Evolutionary conservation across 2,797 vertebrate genomes (phyloP).

Genomic region (Darevskia mixta): DNA sequence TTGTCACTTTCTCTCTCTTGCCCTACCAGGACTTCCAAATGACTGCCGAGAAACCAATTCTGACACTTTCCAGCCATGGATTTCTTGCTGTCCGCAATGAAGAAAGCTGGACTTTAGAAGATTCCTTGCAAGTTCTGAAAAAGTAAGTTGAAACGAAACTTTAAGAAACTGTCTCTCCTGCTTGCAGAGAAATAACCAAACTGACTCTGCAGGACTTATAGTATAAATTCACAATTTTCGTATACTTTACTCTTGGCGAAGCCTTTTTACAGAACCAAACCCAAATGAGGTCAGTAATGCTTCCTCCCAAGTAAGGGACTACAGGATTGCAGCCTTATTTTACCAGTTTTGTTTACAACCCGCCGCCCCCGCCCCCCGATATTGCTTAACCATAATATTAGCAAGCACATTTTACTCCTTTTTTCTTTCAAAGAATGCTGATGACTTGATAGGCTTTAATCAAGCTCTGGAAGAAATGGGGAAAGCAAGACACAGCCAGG

Average conservation of each 20-base stretch:
- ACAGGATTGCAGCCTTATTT: not conserved
- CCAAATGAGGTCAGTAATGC: no score
- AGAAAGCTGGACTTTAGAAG: not conserved
- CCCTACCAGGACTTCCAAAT: conserved; percentile 24
- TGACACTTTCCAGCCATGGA: not conserved
- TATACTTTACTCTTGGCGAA: not conserved
- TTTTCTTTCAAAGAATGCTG: conserved; percentile 23
- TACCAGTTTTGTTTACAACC: not conserved
- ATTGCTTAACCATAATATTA: not conserved
- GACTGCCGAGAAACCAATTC: conserved; percentile 41
- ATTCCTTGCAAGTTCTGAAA: not conserved
- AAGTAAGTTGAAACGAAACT: not conserved
- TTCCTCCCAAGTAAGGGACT: no score
- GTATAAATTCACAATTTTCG: not conserved
- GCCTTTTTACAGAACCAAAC: no score
- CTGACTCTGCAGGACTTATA: not conserved
- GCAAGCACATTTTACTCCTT: not conserved
- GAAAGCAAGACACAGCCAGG: conserved; percentile 1
- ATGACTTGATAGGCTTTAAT: not conserved
- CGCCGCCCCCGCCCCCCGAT: fast-evolving
- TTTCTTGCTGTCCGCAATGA: conserved; percentile 39
- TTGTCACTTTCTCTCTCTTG: fast-evolving
- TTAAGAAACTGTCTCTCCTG: not conserved
- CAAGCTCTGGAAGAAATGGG: conserved; percentile 32
- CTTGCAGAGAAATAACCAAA: not conserved